Evolutionary conservation across 2,888 invertebrate species (phyloP).

Genomic region (Andrena chrysosceles): DNA sequence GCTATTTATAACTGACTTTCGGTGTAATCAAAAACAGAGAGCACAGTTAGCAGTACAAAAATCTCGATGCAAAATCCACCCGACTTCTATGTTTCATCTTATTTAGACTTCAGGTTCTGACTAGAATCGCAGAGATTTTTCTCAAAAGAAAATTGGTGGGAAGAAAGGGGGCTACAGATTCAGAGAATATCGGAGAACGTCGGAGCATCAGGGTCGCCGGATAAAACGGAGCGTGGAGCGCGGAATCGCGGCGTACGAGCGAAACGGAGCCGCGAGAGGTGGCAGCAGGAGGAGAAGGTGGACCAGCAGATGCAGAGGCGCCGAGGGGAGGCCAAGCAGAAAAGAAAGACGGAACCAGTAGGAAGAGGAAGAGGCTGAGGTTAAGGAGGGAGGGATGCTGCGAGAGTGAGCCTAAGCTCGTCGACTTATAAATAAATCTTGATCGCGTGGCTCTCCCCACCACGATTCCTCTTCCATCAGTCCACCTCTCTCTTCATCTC

Average conservation of each 20-base stretch:
- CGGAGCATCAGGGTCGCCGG: too few species aligned
- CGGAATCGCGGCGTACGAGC: not conserved
- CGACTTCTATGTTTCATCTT: not conserved
- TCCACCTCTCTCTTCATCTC: constrained; percentile 49
- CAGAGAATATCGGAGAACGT: too few species aligned
- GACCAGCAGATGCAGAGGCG: constrained; percentile 39
- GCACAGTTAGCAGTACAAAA: not conserved
- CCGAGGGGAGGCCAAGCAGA: constrained; percentile 38
- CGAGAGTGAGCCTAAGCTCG: constrained; percentile 70
- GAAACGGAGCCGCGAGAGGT: constrained; percentile 1
- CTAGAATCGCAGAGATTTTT: too few species aligned
- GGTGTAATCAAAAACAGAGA: not conserved
- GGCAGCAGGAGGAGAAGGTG: constrained; percentile 22
- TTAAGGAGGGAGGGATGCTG: constrained; percentile 46
- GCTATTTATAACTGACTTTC: constrained; percentile 50
- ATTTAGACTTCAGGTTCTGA: too few species aligned
- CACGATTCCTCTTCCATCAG: constrained; percentile 71
- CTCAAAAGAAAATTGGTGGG: too few species aligned
- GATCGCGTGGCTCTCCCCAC: constrained; percentile 85
- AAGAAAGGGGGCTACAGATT: too few species aligned
- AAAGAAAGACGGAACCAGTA: constrained; percentile 52
- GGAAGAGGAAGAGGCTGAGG: constrained; percentile 39
- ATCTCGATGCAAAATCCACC: not conserved
- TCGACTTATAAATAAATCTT: constrained; percentile 85
- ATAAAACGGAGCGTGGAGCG: too few species aligned